Evolutionary conservation across 2,888 invertebrate genomes (phyloP).

Genomic region (Pseudoips prasinana): DNA sequence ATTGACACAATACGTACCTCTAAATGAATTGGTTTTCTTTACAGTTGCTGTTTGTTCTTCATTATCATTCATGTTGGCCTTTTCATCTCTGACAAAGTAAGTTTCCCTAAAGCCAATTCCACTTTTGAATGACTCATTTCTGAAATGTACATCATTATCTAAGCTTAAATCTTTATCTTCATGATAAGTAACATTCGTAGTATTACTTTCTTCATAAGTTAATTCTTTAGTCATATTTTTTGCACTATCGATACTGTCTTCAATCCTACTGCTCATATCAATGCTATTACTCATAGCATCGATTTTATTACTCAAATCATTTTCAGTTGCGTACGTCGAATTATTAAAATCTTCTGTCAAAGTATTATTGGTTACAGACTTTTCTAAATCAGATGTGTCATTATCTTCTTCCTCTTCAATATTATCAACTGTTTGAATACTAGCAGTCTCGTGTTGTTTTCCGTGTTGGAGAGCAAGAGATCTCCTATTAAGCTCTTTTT

Average conservation of each 20-base stretch:
- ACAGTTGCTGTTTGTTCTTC: constrained; percentile 9
- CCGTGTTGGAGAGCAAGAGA: constrained; percentile 33
- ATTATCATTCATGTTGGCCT: constrained; percentile 7
- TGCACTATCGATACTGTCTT: constrained; percentile 3
- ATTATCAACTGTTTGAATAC: constrained; percentile 24
- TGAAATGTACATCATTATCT: constrained; percentile 10
- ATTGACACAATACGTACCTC: constrained; percentile 40
- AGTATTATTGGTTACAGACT: constrained; percentile 28
- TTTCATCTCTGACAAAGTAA: constrained; percentile 26
- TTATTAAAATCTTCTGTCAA: constrained; percentile 33
- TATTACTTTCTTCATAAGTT: constrained; percentile 1
- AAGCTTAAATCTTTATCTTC: constrained; percentile 4
- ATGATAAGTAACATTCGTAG: constrained; percentile 13
- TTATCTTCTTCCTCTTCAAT: constrained; percentile 30
- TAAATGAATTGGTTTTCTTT: constrained; percentile 14
- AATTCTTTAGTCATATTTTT: not conserved
- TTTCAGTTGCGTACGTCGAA: constrained; percentile 24
- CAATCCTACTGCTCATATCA: constrained; percentile 1
- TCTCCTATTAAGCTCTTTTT: constrained; percentile 48
- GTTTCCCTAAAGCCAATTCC: constrained; percentile 22
- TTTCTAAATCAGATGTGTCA: constrained; percentile 33
- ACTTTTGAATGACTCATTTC: constrained; percentile 9
- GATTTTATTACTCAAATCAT: constrained; percentile 6
- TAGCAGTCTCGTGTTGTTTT: constrained; percentile 20
- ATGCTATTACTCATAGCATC: constrained; percentile 1